phyloP scores from a whole-genome alignment of 2,113 vertebrate species.

The Gobiocypris rarus region DNA sequence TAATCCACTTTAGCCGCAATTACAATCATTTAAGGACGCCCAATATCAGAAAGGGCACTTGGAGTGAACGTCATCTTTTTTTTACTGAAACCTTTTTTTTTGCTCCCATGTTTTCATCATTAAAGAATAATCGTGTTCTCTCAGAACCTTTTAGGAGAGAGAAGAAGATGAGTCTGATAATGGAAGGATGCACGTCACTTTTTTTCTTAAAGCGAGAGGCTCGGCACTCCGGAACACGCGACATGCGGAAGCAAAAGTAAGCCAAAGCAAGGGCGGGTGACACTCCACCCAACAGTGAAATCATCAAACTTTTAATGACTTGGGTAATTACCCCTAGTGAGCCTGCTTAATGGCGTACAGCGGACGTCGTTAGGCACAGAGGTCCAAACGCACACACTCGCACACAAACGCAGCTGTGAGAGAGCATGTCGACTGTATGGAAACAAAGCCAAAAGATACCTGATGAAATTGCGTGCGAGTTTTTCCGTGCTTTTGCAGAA shows the following conservation, averaged over 20 bases:
- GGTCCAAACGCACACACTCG: constrained; percentile 42
- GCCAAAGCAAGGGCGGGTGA: constrained; percentile 73
- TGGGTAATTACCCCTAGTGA: constrained; percentile 79
- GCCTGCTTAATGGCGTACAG: constrained; percentile 76
- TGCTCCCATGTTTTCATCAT: constrained; percentile 62
- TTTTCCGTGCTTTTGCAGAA: constrained; percentile 37
- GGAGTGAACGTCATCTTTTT: neutral
- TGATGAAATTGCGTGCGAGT: constrained; percentile 43
- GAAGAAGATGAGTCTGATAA: constrained; percentile 40
- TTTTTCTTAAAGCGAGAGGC: constrained; percentile 44
- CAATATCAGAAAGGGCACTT: neutral
- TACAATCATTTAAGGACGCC: constrained; percentile 13
- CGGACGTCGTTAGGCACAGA: constrained; percentile 71
- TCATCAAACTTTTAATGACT: constrained; percentile 84
- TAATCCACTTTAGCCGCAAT: constrained; percentile 35
- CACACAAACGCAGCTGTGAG: neutral
- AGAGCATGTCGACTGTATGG: constrained; percentile 6
- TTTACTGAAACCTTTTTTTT: constrained; percentile 43
- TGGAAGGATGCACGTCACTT: constrained; percentile 52
- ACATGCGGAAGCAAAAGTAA: constrained; percentile 72
- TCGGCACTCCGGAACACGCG: constrained; percentile 62
- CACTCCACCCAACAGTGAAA: constrained; percentile 77
- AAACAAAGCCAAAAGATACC: constrained; percentile 55
- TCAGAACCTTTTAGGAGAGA: constrained; percentile 56
- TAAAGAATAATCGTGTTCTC: constrained; percentile 63